A percentile compares a stretch with the other conserved stretches of the same genome.
Evolutionary conservation across 2,888 invertebrate genomes (phyloP).

Genomic region (Erynnis tages): DNA sequence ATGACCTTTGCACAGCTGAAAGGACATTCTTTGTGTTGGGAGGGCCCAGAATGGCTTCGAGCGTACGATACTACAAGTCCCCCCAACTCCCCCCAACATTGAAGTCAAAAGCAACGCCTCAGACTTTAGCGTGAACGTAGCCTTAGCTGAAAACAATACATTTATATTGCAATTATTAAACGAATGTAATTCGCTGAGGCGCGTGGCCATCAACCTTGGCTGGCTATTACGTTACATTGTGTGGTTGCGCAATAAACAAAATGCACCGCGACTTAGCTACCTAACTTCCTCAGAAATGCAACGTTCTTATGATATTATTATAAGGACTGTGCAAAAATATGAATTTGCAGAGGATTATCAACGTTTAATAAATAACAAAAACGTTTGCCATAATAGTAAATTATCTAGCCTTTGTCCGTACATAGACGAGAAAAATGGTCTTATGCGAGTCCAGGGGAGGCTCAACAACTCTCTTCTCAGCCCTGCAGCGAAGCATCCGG

Average conservation of each 20-base stretch:
- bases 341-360: slow-evolving; percentile 1
- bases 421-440: slow-evolving; percentile 9
- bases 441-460: slow-evolving; percentile 11
- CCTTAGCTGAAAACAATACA: slow-evolving; percentile 5
- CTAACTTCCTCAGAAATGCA: too few relatives aligned
- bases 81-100: too few relatives aligned
- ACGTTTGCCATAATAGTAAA: neutral
- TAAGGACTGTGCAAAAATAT: neutral
- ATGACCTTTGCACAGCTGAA: slow-evolving; percentile 2
- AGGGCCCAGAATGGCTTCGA: slow-evolving; percentile 23
- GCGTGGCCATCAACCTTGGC: slow-evolving; percentile 11
- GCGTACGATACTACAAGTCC: too few relatives aligned
- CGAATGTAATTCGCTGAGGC: slow-evolving; percentile 12
- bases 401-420: slow-evolving; percentile 6
- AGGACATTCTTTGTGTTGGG: neutral
- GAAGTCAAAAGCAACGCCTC: too few relatives aligned
- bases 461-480: slow-evolving; percentile 2
- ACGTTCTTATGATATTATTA: neutral
- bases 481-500: neutral
- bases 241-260: slow-evolving; percentile 2
- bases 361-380: neutral
- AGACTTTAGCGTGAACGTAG: slow-evolving; percentile 12
- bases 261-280: too few relatives aligned
- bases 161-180: slow-evolving; percentile 21
- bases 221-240: slow-evolving; percentile 5